Evolutionary conservation across 2,797 vertebrate species (phyloP).

Genomic region (Austrolebias charrua): DNA sequence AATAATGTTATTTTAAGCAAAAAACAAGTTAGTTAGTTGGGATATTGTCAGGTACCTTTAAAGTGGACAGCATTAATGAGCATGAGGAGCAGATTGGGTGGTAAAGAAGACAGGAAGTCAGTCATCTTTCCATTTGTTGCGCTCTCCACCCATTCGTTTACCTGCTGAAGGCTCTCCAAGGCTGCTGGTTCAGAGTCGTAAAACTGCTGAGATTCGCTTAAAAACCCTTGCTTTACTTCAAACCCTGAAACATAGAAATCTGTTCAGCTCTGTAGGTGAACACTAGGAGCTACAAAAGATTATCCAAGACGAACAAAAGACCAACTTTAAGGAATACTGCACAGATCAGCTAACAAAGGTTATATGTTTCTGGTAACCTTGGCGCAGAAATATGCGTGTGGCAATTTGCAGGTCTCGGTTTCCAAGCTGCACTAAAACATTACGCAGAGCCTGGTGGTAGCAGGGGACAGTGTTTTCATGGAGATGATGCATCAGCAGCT

Average conservation of each 20-base stretch:
- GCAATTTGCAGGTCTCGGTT: conserved; percentile 80
- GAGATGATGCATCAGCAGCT: conserved; percentile 82
- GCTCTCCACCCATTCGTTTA: conserved; percentile 92
- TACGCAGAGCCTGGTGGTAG: conserved; percentile 82
- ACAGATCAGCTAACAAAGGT: background rate
- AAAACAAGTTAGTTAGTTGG: background rate
- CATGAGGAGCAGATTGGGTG: conserved; percentile 83
- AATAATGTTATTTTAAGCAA: background rate
- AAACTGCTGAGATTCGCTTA: conserved; percentile 81
- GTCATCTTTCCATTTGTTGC: conserved; percentile 87
- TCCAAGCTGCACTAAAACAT: conserved; percentile 72
- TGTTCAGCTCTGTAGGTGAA: conserved; percentile 1
- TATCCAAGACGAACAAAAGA: background rate
- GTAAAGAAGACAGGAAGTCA: conserved; percentile 85
- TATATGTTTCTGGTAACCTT: conserved; percentile 76
- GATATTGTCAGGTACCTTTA: conserved; percentile 80
- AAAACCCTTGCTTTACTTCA: conserved; percentile 83
- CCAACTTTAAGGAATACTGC: background rate
- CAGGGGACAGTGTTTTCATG: conserved; percentile 81
- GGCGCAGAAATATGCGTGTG: conserved; percentile 85
- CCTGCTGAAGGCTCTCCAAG: conserved; percentile 78
- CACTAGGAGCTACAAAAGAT: background rate
- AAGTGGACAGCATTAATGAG: conserved; percentile 93
- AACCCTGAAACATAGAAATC: conserved; percentile 76
- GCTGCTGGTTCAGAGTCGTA: conserved; percentile 84